phyloP scores from a whole-genome alignment of 2,888 invertebrate genomes.

The Drosophila pullipes region DNA sequence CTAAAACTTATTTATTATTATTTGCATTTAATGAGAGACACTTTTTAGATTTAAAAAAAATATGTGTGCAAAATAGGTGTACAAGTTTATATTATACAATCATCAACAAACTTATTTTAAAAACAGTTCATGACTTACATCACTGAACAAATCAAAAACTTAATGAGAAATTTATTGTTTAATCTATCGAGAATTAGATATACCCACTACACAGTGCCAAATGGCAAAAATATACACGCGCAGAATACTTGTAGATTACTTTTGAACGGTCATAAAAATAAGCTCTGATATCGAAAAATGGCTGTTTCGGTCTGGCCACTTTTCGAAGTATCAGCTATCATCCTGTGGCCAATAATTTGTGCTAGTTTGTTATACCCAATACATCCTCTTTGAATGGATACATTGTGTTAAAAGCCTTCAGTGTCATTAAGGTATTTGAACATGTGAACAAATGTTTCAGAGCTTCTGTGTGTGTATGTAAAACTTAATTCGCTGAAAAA shows the following conservation, averaged over 20 bases:
- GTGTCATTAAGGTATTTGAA: constrained; percentile 18
- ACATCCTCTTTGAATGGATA: not conserved
- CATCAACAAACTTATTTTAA: too few relatives aligned
- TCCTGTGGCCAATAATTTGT: not conserved
- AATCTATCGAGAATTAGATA: not conserved
- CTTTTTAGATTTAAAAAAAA: not conserved
- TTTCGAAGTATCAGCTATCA: not conserved
- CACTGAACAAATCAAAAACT: too few relatives aligned
- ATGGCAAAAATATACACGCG: not conserved
- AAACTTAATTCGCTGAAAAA: constrained; percentile 58
- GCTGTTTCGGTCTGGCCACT: not conserved
- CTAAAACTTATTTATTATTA: not conserved
- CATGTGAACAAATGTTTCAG: constrained; percentile 16
- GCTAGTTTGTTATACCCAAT: not conserved
- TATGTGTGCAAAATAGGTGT: not conserved
- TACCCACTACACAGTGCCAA: not conserved
- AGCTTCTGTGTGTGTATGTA: constrained; percentile 14
- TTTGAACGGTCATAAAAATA: not conserved
- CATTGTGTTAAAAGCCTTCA: constrained; percentile 3
- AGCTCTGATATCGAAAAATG: not conserved
- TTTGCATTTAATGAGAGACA: not conserved
- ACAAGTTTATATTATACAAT: not conserved
- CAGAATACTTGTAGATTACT: not conserved
- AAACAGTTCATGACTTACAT: too few relatives aligned
- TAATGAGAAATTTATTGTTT: too few relatives aligned